Evolutionary conservation across 2,888 invertebrate species (phyloP), one percentile per base, ranked within the genome.

Genomic region (Drosophila melanocephala): DNA sequence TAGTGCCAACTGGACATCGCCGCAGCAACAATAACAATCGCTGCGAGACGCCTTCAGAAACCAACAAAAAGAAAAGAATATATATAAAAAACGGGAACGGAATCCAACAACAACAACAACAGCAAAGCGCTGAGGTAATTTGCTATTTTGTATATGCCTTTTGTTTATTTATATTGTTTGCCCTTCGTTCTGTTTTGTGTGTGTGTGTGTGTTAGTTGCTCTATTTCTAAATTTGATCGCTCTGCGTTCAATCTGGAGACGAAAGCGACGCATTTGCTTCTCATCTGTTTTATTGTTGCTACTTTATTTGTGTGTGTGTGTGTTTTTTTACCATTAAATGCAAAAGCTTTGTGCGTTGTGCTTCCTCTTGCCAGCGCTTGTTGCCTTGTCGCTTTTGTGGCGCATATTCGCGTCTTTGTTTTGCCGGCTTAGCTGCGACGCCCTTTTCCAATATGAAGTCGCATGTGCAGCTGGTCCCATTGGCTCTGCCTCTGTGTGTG

Each of bases 121-220:
- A 76, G 78, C 72, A 81, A 69, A 76, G 78, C 71, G 87, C 84
- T 87, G 88, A 87, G 87, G 87, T 87, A 87, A 87, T 88, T 84
- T 81, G 81, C 87, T 84, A 85, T 86, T 87, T 87, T 87, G 82
- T 87, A 85, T 83, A 72, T 77, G 60, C 56, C 52, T 74, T 81
- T 83, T 85, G 84, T 87, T 87, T 86, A 87, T 83, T 82, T 87
- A 83, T 84, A 82, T 76, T 79, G 61, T 63, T 77, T 57, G 39
- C 73, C 63, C 44, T 32, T 65, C 77, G 68, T 71, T n/a, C n/a
- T n/a, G n/a, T n/a, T 44, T 37, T 42, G 61, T 10, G 42, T 22
- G 30, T 5, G 57, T n/a, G 39, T 30, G 56, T 12, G 69, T 44
- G 42, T 35, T 47, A 50, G 58, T 55, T 78, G 72, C 57, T 85